phyloP scores from a whole-genome alignment of 2,888 invertebrate species.

The Drosophila planitibia region DNA sequence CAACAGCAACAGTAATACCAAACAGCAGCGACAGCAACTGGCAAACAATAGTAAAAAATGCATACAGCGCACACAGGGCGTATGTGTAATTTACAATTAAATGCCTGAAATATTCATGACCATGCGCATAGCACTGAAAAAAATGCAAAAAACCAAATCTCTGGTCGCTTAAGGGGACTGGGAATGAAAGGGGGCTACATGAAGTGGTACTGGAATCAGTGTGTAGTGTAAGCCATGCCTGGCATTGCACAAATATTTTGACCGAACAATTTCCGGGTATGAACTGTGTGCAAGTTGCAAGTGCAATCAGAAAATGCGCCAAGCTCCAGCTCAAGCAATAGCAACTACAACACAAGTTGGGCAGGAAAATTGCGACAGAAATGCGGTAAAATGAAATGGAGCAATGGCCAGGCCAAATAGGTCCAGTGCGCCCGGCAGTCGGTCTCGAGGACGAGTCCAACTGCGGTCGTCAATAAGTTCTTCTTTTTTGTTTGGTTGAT shows the following conservation, averaged over 20 bases:
- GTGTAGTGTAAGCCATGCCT: conserved; percentile 24
- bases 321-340: conserved; percentile 15
- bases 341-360: conserved; percentile 30
- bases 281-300: conserved; percentile 57
- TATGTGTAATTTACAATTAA: conserved; percentile 81
- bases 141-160: conserved; percentile 62
- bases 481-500: not conserved
- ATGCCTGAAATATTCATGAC: conserved; percentile 73
- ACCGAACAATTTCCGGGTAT: conserved; percentile 67
- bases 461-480: conserved; percentile 45
- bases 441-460: conserved; percentile 4
- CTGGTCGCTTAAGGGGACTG: conserved; percentile 51
- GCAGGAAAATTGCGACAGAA: conserved; percentile 58
- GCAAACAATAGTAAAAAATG: conserved; percentile 68
- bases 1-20: conserved; percentile 4
- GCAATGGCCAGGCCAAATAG: conserved; percentile 34
- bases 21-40: conserved; percentile 26
- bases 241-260: conserved; percentile 66
- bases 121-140: conserved; percentile 27
- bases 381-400: conserved; percentile 69
- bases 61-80: conserved; percentile 66
- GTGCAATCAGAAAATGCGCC: conserved; percentile 71
- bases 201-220: not conserved
- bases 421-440: conserved; percentile 3
- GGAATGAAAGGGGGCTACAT: not conserved